Base-by-base conservation (phyloP, 2,888 invertebrate species). In the Drosophila barbarae region DNA sequence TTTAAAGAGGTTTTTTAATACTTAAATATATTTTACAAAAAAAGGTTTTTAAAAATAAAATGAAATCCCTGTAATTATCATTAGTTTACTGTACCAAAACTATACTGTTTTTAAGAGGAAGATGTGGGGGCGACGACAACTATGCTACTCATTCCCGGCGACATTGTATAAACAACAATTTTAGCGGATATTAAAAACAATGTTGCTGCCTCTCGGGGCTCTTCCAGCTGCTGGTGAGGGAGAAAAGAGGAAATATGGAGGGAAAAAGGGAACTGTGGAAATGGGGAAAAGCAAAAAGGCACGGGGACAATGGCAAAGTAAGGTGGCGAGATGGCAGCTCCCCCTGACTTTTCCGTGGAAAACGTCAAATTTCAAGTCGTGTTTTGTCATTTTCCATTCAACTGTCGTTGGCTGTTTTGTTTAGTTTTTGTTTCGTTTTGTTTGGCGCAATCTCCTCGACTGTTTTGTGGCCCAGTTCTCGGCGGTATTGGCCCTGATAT, bases 181-280 rank as follows among this genome's bases (percentile, higher is more conserved):
- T 84, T 66, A 84, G 82, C 81, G 81, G 81, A 82, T 82, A 82
- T 82, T 82, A 84, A 82, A 82, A 82, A 84, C 84, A 82, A 82
- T 77, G 82, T 80, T 80, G 81, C 76, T 64, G 64, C 69, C 69
- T 59, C 49, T 49, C 15, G 51, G 41, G 39, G 55, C 50, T 49
- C 30, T 49, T 51, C n/a, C 47, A 41, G 32, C 51, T 18, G 7
- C 10, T 49, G 42, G 42, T n/a, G 15, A 2, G 10, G 26, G 36
- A 10, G 10, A 10, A 49, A 42, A 28, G 28, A 9, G 21, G 28
- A 18, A 52, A 13, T 15, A 26, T 5, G n/a, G 36, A 23, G 21
- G 12, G 46, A 26, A n/a, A 42, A 23, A 21, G 21, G 21, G 42
- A 46, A 10, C 18, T n/a, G 39, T 13, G 39, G 13, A 39, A 39